Base-by-base conservation (phyloP, 1,140 invertebrate genomes). In the Drosophila repleta region DNA sequence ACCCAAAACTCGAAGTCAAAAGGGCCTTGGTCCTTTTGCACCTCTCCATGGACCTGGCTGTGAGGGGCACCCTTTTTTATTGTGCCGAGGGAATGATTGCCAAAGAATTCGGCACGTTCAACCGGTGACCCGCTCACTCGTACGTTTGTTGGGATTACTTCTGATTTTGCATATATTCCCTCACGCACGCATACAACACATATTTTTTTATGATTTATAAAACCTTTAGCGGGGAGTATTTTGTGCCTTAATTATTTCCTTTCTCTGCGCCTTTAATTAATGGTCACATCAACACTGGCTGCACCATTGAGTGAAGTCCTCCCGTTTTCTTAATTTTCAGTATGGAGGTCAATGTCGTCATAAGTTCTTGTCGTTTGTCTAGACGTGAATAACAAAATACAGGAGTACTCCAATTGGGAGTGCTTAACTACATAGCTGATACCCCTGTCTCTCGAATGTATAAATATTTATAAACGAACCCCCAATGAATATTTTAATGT, bases 171-270 rank as follows among this genome's bases (percentile, higher is more conserved):
- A 52, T 32, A 52, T 39, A 57, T 57, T 76, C 35, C 39, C 49
- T 21, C 8, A 20, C 45, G 41, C 81, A 88, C 82, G 82, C 82
- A 78, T 73, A 88, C 63, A 72, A 79, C 66, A 82, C 82, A 87
- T 87, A 87, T 82, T 87, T 82, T 85, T 87, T 88, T 87, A 82
- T 87, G 83, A 76, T 87, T 87, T 87, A 82, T 88, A 88, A 87
- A 87, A 81, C n/a, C 8, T 21, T 21, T 58, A 45, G 37, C n/a
- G n/a, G 10, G 55, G 13, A 13, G 43, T 70, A 56, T 60, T 75
- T 74, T 80, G 70, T 56, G 66, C 18, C 61, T 81, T 85, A 87
- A 85, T 85, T 87, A 82, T 87, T 78, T 87, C 82, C 82, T 82
- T 78, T 78, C 81, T 85, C 82, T 66, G 82, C 78, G 60, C 43